Conservation (phyloP, 2,113 vertebrate species). For the Cyprinodon brontotheroides region DNA sequence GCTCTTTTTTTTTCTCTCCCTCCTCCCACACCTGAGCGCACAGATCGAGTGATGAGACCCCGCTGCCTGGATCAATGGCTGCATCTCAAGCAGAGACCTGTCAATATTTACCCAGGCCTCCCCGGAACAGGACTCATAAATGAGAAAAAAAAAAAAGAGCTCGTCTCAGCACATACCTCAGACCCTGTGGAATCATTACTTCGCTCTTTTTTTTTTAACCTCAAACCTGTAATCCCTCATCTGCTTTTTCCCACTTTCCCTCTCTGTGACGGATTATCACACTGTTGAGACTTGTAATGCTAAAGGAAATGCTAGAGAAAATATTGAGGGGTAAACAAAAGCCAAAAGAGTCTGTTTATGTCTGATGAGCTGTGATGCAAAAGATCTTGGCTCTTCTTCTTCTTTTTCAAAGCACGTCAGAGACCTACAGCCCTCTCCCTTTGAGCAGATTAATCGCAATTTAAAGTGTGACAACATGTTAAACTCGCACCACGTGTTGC, state of each 20-base stretch:
- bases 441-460: constrained; percentile 87
- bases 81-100: constrained; percentile 68
- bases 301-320: constrained; percentile 22
- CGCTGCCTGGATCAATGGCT: constrained; percentile 65
- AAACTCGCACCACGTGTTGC: constrained; percentile 86
- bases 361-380: constrained; percentile 54
- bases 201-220: constrained; percentile 69
- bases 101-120: constrained; percentile 80
- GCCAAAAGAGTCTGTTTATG: constrained; percentile 50
- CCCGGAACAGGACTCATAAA: constrained; percentile 73
- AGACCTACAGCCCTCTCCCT: constrained; percentile 79
- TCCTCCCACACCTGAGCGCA: constrained; percentile 74
- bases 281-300: constrained; percentile 46
- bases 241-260: constrained; percentile 51
- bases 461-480: constrained; percentile 92
- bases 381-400: constrained; percentile 40
- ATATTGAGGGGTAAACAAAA: constrained; percentile 41
- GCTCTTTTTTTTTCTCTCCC: constrained; percentile 54
- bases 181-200: constrained; percentile 73
- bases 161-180: constrained; percentile 78
- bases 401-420: constrained; percentile 69
- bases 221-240: constrained; percentile 69
- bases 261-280: constrained; percentile 60
- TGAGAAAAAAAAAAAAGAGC: constrained; percentile 60
- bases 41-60: constrained; percentile 77